A percentile compares a stretch with the other conserved stretches of the same genome.
Conservation (phyloP, 2,888 invertebrate genomes). For the Micoletzkya japonica region DNA sequence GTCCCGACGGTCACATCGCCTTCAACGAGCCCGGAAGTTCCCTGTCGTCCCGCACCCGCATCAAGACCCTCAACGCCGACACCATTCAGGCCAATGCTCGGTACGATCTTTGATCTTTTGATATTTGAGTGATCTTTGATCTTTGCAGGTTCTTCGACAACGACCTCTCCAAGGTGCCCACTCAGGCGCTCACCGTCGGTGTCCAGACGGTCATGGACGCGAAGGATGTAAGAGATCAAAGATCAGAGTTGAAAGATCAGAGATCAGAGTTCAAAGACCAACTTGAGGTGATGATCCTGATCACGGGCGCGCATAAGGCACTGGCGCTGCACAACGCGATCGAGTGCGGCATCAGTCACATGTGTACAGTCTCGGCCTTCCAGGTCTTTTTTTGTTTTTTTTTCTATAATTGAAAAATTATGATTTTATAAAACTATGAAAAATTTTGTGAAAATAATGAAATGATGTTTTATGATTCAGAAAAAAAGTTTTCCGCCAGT, state of each 20-base stretch:
- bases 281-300: conserved; percentile 91
- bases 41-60: conserved; percentile 87
- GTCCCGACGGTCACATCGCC: conserved; percentile 98
- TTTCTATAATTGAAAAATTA: neutral
- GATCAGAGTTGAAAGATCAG: no score
- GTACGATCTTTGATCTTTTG: conserved; percentile 64
- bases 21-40: conserved; percentile 99
- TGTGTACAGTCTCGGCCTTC: conserved; percentile 99
- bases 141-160: conserved; percentile 83
- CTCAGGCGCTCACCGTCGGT: conserved; percentile 87
- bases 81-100: conserved; percentile 88
- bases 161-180: conserved; percentile 89
- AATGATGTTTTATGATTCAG: no score
- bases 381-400: conserved; percentile 68
- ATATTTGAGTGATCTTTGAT: neutral
- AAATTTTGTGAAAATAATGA: no score
- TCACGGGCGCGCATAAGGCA: conserved; percentile 93
- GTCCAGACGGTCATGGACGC: conserved; percentile 99
- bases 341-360: conserved; percentile 97
- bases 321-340: conserved; percentile 95
- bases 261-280: no score
- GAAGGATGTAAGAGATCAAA: conserved; percentile 79
- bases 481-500: no score
- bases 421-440: neutral
- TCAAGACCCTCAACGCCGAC: conserved; percentile 89